Base-by-base conservation (phyloP, 2,888 invertebrate genomes). In the Mechanitis messenoides region DNA sequence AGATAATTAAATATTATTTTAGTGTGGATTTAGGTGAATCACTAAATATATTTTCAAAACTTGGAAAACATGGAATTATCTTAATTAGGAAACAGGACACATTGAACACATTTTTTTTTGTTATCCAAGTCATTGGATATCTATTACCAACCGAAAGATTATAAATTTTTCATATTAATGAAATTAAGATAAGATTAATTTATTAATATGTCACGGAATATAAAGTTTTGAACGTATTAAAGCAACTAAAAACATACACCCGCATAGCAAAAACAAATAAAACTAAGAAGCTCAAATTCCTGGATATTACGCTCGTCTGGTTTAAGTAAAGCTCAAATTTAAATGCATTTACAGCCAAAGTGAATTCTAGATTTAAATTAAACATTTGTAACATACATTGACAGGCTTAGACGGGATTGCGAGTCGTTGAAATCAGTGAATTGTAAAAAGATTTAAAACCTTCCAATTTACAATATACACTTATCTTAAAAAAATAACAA, bases 361-460 rank as follows among this genome's bases (percentile, higher is more conserved):
- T 57, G 53, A 54, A 58, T 28, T 59, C 55, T 60, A 56, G 47
- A 53, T 46, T 55, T 55, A 61, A 59, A 65, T 69, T 70, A 71
- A 72, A 67, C 72, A 73, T 72, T 70, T 31, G 28, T 31, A 12
- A 20, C 20, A 31, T 11, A 31, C 31, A 6, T 31, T 50, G 31
- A 50, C 31, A 50, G 11, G 2, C 12, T 50, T 31, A 47, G 31
- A 31, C 28, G 1, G 28, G 9, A 31, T 50, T 9, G 6, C 9
- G 9, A 9, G 3, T 42, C 42, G 9, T 9, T 3, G 9, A 42
- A 9, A 42, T 3, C 42, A 3, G 11, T 50, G 9, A 31, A 50
- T 5, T 2, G 3, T 7, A 31, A 50, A 31, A 50, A 50, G 9
- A 7, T 7, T 50, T 47, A 7, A 12, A 6, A 47, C 31, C 28